A percentile compares a stretch with the other conserved stretches of the same genome.
Conservation (phyloP, 2,888 invertebrate species). For the Apodemia mormo region DNA sequence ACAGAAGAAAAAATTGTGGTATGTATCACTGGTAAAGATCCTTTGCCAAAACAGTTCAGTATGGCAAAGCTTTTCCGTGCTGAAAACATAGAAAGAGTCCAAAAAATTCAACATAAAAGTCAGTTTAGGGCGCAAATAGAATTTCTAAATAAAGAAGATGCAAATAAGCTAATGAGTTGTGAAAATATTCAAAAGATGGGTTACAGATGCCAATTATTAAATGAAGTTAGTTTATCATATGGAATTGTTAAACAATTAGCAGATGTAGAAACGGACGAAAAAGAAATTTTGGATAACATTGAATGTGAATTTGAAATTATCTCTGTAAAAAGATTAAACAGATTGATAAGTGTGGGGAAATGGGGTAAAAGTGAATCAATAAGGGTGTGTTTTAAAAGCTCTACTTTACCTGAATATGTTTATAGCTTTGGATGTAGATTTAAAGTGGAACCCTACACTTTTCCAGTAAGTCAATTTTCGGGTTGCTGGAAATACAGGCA, state of each 20-base stretch:
- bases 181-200: background rate
- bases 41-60: constrained; percentile 36
- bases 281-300: background rate
- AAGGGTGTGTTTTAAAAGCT: background rate
- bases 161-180: background rate
- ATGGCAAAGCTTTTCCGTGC: constrained; percentile 35
- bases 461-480: constrained; percentile 16
- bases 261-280: background rate
- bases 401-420: background rate
- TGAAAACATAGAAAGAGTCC: constrained; percentile 32
- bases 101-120: constrained; percentile 33
- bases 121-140: constrained; percentile 30
- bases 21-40: too few species aligned
- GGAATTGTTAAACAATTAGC: background rate
- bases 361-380: constrained; percentile 2
- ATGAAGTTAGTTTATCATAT: constrained; percentile 1
- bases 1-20: too few species aligned
- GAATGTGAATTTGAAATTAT: background rate
- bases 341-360: background rate
- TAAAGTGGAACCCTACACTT: constrained; percentile 17
- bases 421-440: constrained; percentile 15
- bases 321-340: background rate
- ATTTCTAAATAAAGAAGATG: constrained; percentile 21
- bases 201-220: background rate
- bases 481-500: constrained; percentile 23